These are phyloP conservation scores for Eremobia ochroleuca DNA, from an alignment of 2,888 invertebrate species.

Conservation along the genomic window DNA sequence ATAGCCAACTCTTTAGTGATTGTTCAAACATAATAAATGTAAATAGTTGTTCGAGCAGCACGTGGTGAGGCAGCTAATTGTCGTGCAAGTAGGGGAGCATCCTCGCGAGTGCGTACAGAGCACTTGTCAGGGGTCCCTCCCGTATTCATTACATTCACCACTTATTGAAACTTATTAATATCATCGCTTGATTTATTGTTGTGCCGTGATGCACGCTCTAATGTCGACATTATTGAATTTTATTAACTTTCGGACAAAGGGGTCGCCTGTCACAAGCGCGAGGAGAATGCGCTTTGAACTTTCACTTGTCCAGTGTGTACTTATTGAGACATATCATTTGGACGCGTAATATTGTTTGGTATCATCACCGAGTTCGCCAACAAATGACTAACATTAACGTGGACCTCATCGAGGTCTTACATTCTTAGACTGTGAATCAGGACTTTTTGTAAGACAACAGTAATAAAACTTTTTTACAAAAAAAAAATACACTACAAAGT, in stretches of 20 bases:
- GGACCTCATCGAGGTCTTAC: background rate
- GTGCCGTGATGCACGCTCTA: conserved; percentile 49
- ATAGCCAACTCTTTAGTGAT: conserved; percentile 14
- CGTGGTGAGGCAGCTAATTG: conserved; percentile 62
- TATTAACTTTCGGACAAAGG: conserved; percentile 59
- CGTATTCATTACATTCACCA: conserved; percentile 62
- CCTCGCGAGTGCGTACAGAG: background rate
- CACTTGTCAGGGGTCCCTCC: conserved; percentile 8
- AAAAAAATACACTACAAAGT: background rate
- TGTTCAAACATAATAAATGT: conserved; percentile 44
- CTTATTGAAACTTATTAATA: conserved; percentile 66
- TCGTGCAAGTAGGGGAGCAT: conserved; percentile 51
- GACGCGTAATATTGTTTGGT: background rate
- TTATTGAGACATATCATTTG: background rate
- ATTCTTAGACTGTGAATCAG: background rate
- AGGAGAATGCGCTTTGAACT: conserved; percentile 25
- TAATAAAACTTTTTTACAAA: background rate
- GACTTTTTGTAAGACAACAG: background rate
- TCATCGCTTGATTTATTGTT: conserved; percentile 63
- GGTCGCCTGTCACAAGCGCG: conserved; percentile 14
- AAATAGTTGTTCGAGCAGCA: conserved; percentile 36
- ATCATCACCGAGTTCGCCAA: background rate
- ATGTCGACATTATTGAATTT: conserved; percentile 64
- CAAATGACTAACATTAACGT: background rate
- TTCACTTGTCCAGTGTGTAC: conserved; percentile 11